Evolutionary conservation across 1,140 invertebrate genomes (phyloP), one percentile per base, ranked within the genome.

Genomic region (Ips nitidus): DNA sequence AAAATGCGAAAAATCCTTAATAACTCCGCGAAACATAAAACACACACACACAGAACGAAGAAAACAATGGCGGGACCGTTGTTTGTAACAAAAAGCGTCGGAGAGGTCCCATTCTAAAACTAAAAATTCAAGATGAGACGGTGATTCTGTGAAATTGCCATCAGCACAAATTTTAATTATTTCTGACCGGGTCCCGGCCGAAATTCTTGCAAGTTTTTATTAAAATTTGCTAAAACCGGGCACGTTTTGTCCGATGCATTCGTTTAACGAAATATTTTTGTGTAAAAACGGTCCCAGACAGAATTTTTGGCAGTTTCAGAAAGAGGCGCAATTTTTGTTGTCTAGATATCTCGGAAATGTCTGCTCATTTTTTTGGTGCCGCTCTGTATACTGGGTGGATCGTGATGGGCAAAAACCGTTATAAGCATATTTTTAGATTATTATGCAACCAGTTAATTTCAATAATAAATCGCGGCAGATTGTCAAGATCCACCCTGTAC

Each of bases 201-300:
- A 71, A 67, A 75, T 75, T 75, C 73, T 72, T 72, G 69, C 71
- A 70, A 75, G 71, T 75, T 75, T 75, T 75, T 75, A 71, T 72
- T 69, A 75, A 75, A 75, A 74, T 75, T 73, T 74, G 59, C 69
- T 71, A 72, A 75, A 75, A 72, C 74, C 65, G 58, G 64, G 67
- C 74, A 75, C 74, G 74, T 75, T 63, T 55, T 60, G 60, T 50
- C 53, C 66, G 68, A 63, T 61, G 70, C 72, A 73, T 74, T 72
- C 74, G 73, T 73, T 75, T 75, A 70, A 65, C 74, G 73, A 75
- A 77, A 75, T 74, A 75, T 75, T 77, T 75, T 70, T 70, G 66
- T 59, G 69, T 71, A 75, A 77, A 77, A 77, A 73, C 72, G 58
- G 63, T 53, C 39, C 68, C 74, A 77, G 74, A 75, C 74, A 71